These are phyloP conservation scores for Sebastes matsubarae DNA, from an alignment of 2,797 vertebrate genomes.

Conservation along the genomic window DNA sequence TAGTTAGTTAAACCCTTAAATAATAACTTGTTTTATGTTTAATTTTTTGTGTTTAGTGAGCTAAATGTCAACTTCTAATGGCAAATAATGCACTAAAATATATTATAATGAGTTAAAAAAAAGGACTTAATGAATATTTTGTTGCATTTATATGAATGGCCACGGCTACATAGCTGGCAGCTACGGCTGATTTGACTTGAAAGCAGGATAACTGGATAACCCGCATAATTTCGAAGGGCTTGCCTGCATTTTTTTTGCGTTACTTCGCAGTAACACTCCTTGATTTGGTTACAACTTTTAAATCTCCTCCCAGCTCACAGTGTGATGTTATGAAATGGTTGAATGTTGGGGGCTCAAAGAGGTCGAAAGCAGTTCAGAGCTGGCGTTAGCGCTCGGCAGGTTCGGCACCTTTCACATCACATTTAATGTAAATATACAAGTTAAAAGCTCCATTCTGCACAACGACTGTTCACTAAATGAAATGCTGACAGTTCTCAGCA, in stretches of 20 bases:
- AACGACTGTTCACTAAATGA: background rate
- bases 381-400: background rate
- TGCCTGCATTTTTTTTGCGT: constrained; percentile 33
- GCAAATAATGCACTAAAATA: background rate
- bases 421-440: background rate
- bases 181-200: background rate
- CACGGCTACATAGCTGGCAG: background rate
- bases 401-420: background rate
- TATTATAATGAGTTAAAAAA: background rate
- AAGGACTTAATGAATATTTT: background rate
- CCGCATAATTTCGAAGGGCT: constrained; percentile 53
- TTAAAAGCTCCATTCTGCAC: background rate
- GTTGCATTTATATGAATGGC: background rate
- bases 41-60: background rate
- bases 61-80: background rate
- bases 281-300: background rate
- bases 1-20: background rate
- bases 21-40: no score
- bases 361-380: background rate
- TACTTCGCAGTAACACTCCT: constrained; percentile 27
- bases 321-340: no score
- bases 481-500: background rate
- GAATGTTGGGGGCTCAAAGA: background rate
- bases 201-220: constrained; percentile 40
- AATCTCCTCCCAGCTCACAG: background rate